These are phyloP conservation scores for Trichogramma dendrolimi DNA, from an alignment of 2,888 invertebrate species.

Conservation along the genomic window DNA sequence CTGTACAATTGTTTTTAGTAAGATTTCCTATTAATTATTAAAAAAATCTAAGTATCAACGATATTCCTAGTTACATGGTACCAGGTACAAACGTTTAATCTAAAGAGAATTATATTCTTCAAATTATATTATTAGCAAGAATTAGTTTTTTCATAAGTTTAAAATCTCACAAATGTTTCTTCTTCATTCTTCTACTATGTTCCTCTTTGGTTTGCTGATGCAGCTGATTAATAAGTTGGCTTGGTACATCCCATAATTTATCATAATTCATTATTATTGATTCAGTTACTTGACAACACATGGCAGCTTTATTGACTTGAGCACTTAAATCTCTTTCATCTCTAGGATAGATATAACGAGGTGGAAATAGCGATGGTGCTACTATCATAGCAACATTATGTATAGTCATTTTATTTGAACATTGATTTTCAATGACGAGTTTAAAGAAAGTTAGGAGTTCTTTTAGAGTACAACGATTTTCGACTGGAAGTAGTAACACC, in stretches of 20 bases:
- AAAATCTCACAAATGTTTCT: slow-evolving; percentile 41
- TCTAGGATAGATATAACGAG: slow-evolving; percentile 62
- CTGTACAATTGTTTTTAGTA: not conserved
- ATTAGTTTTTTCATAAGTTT: not conserved
- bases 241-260: slow-evolving; percentile 76
- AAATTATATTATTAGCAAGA: not conserved
- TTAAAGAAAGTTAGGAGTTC: slow-evolving; percentile 74
- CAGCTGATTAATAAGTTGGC: slow-evolving; percentile 65
- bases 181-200: slow-evolving; percentile 48
- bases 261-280: slow-evolving; percentile 75
- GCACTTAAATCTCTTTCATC: slow-evolving; percentile 66
- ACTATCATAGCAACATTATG: slow-evolving; percentile 93
- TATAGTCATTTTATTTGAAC: slow-evolving; percentile 81
- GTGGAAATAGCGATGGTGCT: slow-evolving; percentile 88
- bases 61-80: too few species aligned
- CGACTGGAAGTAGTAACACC: slow-evolving; percentile 76
- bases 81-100: too few species aligned
- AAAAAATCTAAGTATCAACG: not conserved
- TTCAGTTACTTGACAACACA: slow-evolving; percentile 82
- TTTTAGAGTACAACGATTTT: slow-evolving; percentile 78
- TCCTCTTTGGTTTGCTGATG: slow-evolving; percentile 54
- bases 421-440: slow-evolving; percentile 66
- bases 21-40: not conserved
- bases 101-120: not conserved
- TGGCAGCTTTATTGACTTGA: slow-evolving; percentile 80